A percentile compares a stretch with the other conserved stretches of the same genome.
Evolutionary conservation across 1,140 invertebrate genomes (phyloP).

Genomic region (Calycopis cecrops): DNA sequence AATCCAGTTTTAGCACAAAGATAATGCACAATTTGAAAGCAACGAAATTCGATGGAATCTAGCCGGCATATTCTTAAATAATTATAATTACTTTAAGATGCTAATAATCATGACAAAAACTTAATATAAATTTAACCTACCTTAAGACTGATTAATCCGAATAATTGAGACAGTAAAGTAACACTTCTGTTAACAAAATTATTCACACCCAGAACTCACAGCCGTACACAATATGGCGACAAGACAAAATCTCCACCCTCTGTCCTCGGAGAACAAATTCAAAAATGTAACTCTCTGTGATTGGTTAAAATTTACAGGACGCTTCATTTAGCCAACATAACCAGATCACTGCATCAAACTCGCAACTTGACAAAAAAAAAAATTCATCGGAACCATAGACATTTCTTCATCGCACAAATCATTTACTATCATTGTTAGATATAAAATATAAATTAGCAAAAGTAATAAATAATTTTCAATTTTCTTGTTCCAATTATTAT

Average conservation of each 20-base stretch:
- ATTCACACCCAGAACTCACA: conserved; percentile 66
- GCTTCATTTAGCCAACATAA: conserved; percentile 52
- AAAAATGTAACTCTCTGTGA: conserved; percentile 58
- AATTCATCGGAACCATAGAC: not conserved
- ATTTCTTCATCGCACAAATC: too few relatives aligned
- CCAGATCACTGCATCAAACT: not conserved
- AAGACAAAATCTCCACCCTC: conserved; percentile 65
- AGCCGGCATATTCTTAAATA: conserved; percentile 23
- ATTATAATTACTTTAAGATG: conserved; percentile 15
- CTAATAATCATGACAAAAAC: conserved; percentile 53
- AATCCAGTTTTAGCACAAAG: not conserved
- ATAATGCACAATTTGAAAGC: conserved; percentile 4
- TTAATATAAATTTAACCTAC: conserved; percentile 51
- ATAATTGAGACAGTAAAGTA: conserved; percentile 57
- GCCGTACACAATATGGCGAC: conserved; percentile 70
- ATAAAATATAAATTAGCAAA: too few relatives aligned
- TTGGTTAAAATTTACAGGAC: conserved; percentile 52
- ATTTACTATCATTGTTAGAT: too few relatives aligned
- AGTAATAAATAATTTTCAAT: too few relatives aligned
- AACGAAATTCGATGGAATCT: conserved; percentile 5
- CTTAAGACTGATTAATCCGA: conserved; percentile 56
- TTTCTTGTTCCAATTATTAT: too few relatives aligned
- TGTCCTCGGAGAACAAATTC: conserved; percentile 60
- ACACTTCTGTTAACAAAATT: conserved; percentile 56
- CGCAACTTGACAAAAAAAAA: conserved; percentile 2